Percentiles rank a stretch among this genome's conserved stretches.
Conservation (phyloP, 2,888 invertebrate genomes). For the Alloplasta piceator region DNA sequence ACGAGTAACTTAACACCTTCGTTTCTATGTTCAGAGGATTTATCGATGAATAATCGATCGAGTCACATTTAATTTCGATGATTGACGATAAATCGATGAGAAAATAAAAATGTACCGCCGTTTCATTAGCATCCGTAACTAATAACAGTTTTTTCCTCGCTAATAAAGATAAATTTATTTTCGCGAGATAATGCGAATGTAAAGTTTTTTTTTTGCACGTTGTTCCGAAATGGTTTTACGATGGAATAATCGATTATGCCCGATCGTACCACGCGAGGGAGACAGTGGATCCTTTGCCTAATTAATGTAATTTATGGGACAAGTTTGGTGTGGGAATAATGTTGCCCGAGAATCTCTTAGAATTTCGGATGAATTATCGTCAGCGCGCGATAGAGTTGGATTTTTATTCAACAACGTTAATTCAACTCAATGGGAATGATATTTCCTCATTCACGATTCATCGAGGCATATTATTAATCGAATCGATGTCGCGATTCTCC, state of each 20-base stretch:
- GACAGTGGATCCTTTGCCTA: constrained; percentile 21
- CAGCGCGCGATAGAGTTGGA: constrained; percentile 26
- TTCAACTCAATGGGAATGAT: constrained; percentile 41
- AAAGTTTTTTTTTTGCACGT: too few species aligned
- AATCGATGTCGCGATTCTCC: constrained; percentile 30
- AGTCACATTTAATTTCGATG: background rate
- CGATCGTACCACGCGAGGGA: too few species aligned
- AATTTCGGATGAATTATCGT: constrained; percentile 45
- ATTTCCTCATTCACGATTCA: constrained; percentile 46
- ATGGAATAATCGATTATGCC: constrained; percentile 6
- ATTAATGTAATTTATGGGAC: constrained; percentile 42
- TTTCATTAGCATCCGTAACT: too few species aligned
- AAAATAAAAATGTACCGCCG: background rate
- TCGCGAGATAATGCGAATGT: too few species aligned
- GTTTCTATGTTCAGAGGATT: too few species aligned
- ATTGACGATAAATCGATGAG: background rate
- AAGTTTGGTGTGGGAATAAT: constrained; percentile 27
- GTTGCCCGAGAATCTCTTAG: background rate
- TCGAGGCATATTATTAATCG: constrained; percentile 49
- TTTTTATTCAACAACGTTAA: constrained; percentile 39
- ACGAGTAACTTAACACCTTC: constrained; percentile 1
- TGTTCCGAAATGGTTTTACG: background rate
- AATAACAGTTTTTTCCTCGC: too few species aligned
- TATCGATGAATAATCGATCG: too few species aligned
- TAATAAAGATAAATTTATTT: too few species aligned